A percentile compares a stretch with the other conserved stretches of the same genome.
phyloP scores from a whole-genome alignment of 2,113 vertebrate genomes.

The Cyanoderma ruficeps region DNA sequence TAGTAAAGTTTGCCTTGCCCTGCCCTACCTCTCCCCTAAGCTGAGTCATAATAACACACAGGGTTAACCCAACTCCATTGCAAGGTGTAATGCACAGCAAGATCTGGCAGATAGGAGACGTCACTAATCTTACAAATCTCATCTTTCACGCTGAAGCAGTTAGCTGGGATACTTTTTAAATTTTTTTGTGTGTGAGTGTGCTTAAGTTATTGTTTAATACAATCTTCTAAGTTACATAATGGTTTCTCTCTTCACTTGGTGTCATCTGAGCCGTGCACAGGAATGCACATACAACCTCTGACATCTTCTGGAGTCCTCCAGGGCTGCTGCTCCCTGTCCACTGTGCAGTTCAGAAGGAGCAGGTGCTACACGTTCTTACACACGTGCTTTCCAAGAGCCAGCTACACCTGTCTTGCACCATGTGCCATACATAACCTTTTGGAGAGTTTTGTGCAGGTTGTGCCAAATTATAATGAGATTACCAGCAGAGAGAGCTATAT shows the following conservation, averaged over 20 bases:
- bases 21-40: constrained; percentile 48
- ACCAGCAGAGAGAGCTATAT: not conserved
- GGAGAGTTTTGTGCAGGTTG: not conserved
- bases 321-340: not conserved
- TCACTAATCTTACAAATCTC: constrained; percentile 7
- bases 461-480: not conserved
- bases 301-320: not conserved
- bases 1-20: constrained; percentile 53
- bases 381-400: not conserved
- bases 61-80: not conserved
- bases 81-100: constrained; percentile 41
- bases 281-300: not conserved
- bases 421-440: not conserved
- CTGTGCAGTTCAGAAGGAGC: not conserved
- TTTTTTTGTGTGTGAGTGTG: not conserved
- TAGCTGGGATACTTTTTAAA: not conserved
- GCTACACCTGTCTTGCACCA: not conserved
- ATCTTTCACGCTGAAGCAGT: not conserved
- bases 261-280: not conserved
- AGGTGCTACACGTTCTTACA: accelerated
- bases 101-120: constrained; percentile 50
- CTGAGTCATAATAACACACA: constrained; percentile 36
- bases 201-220: constrained; percentile 20
- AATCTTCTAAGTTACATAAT: constrained; percentile 35
- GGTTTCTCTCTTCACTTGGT: not conserved